These are phyloP conservation scores for Gonatopus flavifemur DNA, from an alignment of 1,140 invertebrate genomes.

Conservation along the genomic window DNA sequence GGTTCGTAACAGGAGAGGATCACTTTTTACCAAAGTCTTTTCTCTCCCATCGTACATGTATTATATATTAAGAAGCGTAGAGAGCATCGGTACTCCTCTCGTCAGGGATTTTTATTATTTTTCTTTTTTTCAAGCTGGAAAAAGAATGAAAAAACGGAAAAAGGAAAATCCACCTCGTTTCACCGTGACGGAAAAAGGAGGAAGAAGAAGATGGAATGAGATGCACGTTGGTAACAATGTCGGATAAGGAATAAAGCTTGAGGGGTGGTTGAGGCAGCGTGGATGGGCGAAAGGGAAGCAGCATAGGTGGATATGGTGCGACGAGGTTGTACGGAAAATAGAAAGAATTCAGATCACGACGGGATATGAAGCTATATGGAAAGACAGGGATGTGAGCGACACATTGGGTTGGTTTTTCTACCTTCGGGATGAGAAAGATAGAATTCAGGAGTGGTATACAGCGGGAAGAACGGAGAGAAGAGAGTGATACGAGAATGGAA, in stretches of 20 bases:
- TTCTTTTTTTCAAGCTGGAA: too few species aligned
- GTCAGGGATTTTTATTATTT: conserved; percentile 15
- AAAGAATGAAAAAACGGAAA: too few species aligned
- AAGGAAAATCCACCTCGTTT: conserved; percentile 29
- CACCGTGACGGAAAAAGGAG: conserved; percentile 9
- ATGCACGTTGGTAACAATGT: conserved; percentile 49
- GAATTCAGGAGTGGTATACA: not conserved
- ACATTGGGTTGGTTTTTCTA: conserved; percentile 30
- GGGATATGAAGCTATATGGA: conserved; percentile 28
- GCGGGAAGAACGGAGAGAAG: conserved; percentile 20
- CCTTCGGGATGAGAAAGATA: conserved; percentile 29
- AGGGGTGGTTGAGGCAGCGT: conserved; percentile 10
- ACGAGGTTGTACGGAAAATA: conserved; percentile 41
- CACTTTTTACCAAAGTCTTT: not conserved
- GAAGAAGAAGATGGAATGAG: conserved; percentile 8
- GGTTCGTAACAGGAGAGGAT: conserved; percentile 6
- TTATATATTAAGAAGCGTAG: not conserved
- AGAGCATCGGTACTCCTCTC: not conserved
- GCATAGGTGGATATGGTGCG: conserved; percentile 24
- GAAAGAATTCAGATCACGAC: conserved; percentile 52
- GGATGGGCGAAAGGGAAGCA: conserved; percentile 1
- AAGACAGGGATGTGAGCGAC: conserved; percentile 18
- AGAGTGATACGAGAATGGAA: conserved; percentile 44
- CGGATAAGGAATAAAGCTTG: conserved; percentile 47
- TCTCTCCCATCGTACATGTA: not conserved